Conservation (phyloP, 2,888 invertebrate species). For the Synanthedon vespiformis region DNA sequence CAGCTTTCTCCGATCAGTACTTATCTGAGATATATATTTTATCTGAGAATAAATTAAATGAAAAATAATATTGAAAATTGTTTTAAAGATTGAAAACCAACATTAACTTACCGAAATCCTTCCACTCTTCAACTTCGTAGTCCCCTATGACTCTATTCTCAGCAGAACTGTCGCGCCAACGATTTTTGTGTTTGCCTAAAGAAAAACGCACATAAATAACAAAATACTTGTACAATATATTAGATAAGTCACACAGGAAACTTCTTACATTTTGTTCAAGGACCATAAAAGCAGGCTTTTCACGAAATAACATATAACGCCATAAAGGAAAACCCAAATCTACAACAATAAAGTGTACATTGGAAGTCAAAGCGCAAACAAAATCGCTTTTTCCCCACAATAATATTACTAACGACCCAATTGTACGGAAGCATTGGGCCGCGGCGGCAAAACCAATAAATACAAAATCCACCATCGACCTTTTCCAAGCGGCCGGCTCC, state of each 20-base stretch:
- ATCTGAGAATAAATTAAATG: background rate
- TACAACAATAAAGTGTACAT: slow-evolving; percentile 60
- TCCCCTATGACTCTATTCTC: slow-evolving; percentile 75
- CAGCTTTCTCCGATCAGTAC: too few relatives aligned
- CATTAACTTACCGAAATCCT: slow-evolving; percentile 72
- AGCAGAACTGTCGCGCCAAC: slow-evolving; percentile 66
- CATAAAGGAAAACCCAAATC: slow-evolving; percentile 52
- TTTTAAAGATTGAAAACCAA: slow-evolving; percentile 4
- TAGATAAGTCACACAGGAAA: slow-evolving; percentile 23
- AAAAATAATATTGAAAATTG: background rate
- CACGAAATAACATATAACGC: slow-evolving; percentile 44
- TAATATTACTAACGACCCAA: slow-evolving; percentile 68
- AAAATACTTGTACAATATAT: background rate
- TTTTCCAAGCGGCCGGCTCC: slow-evolving; percentile 35
- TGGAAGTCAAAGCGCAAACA: slow-evolving; percentile 64
- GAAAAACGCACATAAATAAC: slow-evolving; percentile 13
- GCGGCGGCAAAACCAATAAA: slow-evolving; percentile 63
- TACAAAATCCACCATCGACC: slow-evolving; percentile 56
- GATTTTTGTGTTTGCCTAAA: slow-evolving; percentile 70
- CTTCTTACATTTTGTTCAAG: slow-evolving; percentile 35
- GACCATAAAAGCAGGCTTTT: slow-evolving; percentile 41
- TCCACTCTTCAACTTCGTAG: slow-evolving; percentile 81
- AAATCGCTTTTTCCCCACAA: slow-evolving; percentile 60
- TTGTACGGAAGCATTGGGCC: slow-evolving; percentile 61
- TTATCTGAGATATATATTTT: too few relatives aligned